Base-by-base conservation (phyloP, 1,140 invertebrate species). In the Penaeus chinensis region DNA sequence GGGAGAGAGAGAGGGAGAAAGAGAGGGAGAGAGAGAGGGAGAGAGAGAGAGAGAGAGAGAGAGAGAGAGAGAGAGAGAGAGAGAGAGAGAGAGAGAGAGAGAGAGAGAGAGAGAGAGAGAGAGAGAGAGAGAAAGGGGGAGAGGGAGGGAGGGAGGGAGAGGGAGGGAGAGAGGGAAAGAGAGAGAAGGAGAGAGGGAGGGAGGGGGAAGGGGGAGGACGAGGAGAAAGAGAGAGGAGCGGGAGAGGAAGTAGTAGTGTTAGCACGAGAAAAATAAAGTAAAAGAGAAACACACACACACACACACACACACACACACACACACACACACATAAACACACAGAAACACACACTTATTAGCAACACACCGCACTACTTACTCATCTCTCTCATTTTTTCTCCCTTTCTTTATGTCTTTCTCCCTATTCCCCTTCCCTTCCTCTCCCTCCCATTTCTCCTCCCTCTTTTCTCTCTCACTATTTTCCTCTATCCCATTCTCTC, bases 51-150 rank as follows among this genome's bases (percentile, higher is more conserved):
- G 0, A n/a, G 20, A 3, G 11, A 71, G 66, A 71, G 66, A 24
- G 66, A 71, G 66, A 24, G 66, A 71, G 66, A 71, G 66, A 71
- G 66, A 71, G 66, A 71, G 66, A 71, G 66, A 24, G 66, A 24
- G 66, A 7, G 32, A 69, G 13, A 4, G 2, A 2, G 0, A 16
- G n/a, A 16, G 3, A 16, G 16, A 16, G 13, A 71, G 16, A 16
- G 66, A 19, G 66, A 24, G 66, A 24, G 66, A 24, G 66, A 24
- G 66, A 71, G 66, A 69, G 66, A 69, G 66, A 69, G 20, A 69
- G 20, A 69, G 20, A 27, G 32, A 37, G 18, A 37, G 18, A 37
- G 16, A 20, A 20, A 71, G 66, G 18, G 66, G 24, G 22, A 16
- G 2, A 71, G 22, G 32, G 66, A 71, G 66, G 24, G 18, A 71